Evolutionary conservation across 2,113 vertebrate species (phyloP), one percentile per base, ranked within the genome.

Genomic region (Hemibagrus wyckioides): DNA sequence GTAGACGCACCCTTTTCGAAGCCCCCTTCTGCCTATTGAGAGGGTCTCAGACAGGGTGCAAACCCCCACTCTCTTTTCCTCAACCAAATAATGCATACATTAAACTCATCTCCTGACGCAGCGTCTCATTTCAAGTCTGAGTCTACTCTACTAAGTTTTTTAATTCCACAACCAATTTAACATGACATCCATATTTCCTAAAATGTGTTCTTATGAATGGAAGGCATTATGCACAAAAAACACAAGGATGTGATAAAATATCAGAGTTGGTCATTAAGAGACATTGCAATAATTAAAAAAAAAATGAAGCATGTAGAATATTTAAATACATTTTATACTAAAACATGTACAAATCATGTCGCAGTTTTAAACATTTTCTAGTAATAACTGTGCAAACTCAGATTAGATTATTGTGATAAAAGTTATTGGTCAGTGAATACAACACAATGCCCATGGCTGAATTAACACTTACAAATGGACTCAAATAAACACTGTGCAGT

Each of bases 61-160:
- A 92, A 92, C 91, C 85, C 91, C 89, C 90, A 88, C 41, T 89
- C 90, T 89, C 87, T 88, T 85, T 91, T 91, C 85, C 88, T 89
- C 91, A 90, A 89, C 89, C 91, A 90, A 91, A 91, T 90, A 92
- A 91, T 93, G 94, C 91, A 95, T 94, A 95, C 90, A 95, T 95
- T 93, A 95, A 88, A 63, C 89, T 56, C 73, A 85, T 90, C 91
- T 90, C 85, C 85, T 87, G 92, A 90, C 85, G 82, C 75, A 86
- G 87, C 82, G 52, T 93, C 91, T 87, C 77, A 57, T 91, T 86
- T 91, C 90, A 92, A 90, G 89, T 57, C 30, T 13, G 17, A 33
- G 52, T 79, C 48, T 33, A 17, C n/a, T n/a, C 14, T 30, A 50
- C 25, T 6, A 54, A 30, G 76, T n/a, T 79, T 80, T 80, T 54